These are phyloP conservation scores for Crotalus helleri DNA, from an alignment of 2,113 vertebrate genomes.

Conservation along the genomic window DNA sequence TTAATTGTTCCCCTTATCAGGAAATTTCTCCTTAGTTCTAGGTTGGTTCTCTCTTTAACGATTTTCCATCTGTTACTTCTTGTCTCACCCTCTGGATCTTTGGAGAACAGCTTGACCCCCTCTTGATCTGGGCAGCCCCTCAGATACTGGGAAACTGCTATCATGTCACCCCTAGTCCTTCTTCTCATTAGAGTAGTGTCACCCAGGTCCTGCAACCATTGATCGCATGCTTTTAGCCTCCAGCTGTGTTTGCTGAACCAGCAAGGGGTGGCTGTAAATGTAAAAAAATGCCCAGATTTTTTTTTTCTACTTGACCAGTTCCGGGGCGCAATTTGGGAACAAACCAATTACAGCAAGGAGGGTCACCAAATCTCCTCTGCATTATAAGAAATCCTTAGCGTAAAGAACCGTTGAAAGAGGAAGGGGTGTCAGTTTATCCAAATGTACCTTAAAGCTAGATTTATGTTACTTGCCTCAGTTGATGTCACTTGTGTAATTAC, in stretches of 20 bases:
- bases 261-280: neutral
- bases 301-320: neutral
- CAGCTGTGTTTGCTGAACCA: neutral
- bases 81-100: neutral
- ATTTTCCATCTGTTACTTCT: too few relatives aligned
- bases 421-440: neutral
- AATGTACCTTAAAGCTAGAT: neutral
- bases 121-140: neutral
- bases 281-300: neutral
- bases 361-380: neutral
- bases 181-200: neutral
- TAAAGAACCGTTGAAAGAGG: neutral
- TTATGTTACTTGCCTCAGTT: neutral
- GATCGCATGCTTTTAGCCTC: fast-evolving
- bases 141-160: neutral
- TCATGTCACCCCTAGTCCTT: neutral
- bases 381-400: neutral
- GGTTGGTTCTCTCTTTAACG: too few relatives aligned
- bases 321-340: neutral
- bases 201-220: neutral
- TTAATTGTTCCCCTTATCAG: too few relatives aligned
- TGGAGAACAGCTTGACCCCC: neutral
- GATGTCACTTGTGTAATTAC: neutral
- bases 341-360: neutral
- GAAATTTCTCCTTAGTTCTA: too few relatives aligned